phyloP scores from a whole-genome alignment of 1,140 invertebrate species.

The Coptotermes formosanus region DNA sequence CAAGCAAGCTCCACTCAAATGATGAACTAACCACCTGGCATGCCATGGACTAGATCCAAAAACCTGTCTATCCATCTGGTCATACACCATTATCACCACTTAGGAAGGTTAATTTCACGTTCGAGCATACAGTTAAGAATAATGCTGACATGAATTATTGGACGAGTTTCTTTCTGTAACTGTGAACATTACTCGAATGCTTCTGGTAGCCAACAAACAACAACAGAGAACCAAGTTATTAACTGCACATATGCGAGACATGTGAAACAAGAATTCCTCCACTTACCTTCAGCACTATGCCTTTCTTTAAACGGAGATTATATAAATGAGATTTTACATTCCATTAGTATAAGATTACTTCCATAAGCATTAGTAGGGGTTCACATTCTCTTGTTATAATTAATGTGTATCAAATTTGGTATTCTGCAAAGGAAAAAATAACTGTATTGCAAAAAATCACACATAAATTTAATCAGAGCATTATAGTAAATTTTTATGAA shows the following conservation, averaged over 20 bases:
- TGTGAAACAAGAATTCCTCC: neutral
- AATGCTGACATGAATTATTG: neutral
- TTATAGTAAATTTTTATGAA: no score
- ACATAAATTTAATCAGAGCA: no score
- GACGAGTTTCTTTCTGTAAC: neutral
- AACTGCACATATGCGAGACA: neutral
- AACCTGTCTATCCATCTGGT: neutral
- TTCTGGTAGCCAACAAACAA: neutral
- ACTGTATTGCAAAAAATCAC: no score
- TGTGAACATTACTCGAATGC: neutral
- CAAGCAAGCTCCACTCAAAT: neutral
- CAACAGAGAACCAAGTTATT: neutral
- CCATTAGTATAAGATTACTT: neutral
- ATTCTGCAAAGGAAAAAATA: no score
- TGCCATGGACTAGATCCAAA: neutral
- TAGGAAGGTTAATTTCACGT: neutral
- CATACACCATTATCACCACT: neutral
- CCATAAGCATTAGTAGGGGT: neutral
- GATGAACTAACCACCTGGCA: neutral
- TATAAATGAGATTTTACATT: conserved; percentile 11
- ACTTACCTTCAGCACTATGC: neutral
- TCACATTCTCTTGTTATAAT: neutral
- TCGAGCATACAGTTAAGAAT: neutral
- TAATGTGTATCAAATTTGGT: no score
- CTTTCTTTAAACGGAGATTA: neutral